Evolutionary conservation across 2,113 vertebrate species (phyloP), one percentile per base, ranked within the genome.

Genomic region (Sarotherodon lohbergeri): DNA sequence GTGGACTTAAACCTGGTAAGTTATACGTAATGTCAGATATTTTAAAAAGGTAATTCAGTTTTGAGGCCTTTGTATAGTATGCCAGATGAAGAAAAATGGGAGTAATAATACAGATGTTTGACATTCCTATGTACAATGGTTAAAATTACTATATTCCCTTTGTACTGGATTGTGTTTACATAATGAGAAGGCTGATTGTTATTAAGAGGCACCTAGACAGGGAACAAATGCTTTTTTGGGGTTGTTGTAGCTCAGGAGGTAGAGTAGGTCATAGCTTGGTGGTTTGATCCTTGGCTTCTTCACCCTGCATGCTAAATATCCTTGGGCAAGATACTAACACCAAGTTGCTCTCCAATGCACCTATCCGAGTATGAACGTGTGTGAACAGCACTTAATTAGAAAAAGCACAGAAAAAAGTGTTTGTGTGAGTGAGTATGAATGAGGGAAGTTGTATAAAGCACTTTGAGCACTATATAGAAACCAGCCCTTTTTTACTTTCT

Each of bases 1-100:
- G 73, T 97, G 66, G 87, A 95, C 6, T 11, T 59, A 3, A 22
- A 29, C 1, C 86, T 96, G 96, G 96, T 97, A 90, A 19, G 95
- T 54, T 54, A 54, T 10, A n/a, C 2, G 4, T 54, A 54, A n/a
- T 54, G 50, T 54, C 50, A 54, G 9, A 10, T 54, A 54, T 54
- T 54, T 54, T 10, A 54, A n/a, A n/a, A 54, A 2, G 50, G 50
- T 54, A 54, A 54, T 54, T 54, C 4, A 54, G 9, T 9, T 9
- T 54, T 10, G 19, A 54, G 4, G 19, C 50, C 50, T 52, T 9
- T 52, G 50, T 19, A n/a, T 52, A 3, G 17, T 52, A 52, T 52
- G 50, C 50, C 50, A 52, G 50, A 52, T 52, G 8, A 52, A 52
- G 17, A 52, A 52, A 52, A 52, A 52, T n/a, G 50, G 50, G 8